Evolutionary conservation across 2,888 invertebrate species (phyloP).

Genomic region (Labia minor): DNA sequence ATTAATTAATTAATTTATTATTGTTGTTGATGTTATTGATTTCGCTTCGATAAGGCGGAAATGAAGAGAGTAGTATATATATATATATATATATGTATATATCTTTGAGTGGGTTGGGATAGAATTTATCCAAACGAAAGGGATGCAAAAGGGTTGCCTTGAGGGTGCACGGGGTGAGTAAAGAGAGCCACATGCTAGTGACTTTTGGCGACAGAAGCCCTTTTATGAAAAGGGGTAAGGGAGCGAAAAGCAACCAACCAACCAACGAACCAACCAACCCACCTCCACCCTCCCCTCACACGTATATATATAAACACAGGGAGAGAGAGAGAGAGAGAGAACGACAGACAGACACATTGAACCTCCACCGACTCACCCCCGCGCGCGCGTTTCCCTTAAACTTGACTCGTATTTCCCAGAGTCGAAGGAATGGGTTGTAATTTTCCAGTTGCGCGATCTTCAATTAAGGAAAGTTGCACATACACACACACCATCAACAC

Average conservation of each 20-base stretch:
- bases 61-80: no score
- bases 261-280: not conserved
- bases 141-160: slow-evolving; percentile 6
- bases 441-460: slow-evolving; percentile 13
- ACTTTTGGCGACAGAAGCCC: slow-evolving; percentile 13
- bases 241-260: not conserved
- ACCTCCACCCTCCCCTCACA: not conserved
- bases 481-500: not conserved
- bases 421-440: slow-evolving; percentile 13
- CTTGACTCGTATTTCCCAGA: slow-evolving; percentile 13
- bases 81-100: no score
- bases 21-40: not conserved
- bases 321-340: no score
- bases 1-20: no score
- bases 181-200: slow-evolving; percentile 13
- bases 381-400: not conserved
- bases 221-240: slow-evolving; percentile 8
- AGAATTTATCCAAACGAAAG: slow-evolving; percentile 13
- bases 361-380: not conserved
- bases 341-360: slow-evolving; percentile 1
- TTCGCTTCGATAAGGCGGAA: not conserved
- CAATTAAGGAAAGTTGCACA: slow-evolving; percentile 13
- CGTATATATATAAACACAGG: not conserved
- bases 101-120: no score
- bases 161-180: not conserved